Evolutionary conservation across 53 echinoderm and acorn worm species (phyloP), one percentile per base, ranked within the genome.

Genomic region (Temnopleurus reevesii): DNA sequence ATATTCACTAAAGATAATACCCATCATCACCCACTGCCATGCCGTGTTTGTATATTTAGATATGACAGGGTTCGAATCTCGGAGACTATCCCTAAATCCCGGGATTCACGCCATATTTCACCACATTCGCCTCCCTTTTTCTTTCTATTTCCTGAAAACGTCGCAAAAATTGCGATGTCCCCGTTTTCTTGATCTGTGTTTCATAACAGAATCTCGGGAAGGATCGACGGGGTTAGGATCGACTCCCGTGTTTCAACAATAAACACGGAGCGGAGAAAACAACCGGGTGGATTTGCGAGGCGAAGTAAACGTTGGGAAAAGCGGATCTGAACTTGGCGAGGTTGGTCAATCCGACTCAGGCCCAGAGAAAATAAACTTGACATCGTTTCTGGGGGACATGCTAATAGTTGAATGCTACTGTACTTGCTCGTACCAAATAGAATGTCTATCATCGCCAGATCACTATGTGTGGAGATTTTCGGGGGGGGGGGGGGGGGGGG

Each of bases 351-450:
- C 83, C 36, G 35, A 30, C 9, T 8, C 41, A 15, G 49, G 83
- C 49, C 33, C 81, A 53, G 51, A 15, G 51, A 54, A 83, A 83
- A 83, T 83, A 83, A 83, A 83, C 83, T 36, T 83, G 83, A 23
- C 81, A 47, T 21, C 35, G 36, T 83, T 83, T 83, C 35, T 55
- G 19, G 54, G 49, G 35, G 28, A 17, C 51, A 80, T 46, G 12
- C 80, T 47, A 49, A 80, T 71, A 38, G 18, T 27, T n/a, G 21
- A 71, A 71, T 71, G 71, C 41, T 38, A 71, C 71, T n/a, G n/a
- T n/a, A n/a, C n/a, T 71, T 21, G 71, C 41, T 71, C n/a, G 71
- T 71, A 41, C 41, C n/a, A 71, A 71, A n/a, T 41, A 3, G n/a
- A 71, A 71, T 71, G 71, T 8, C 71, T 71, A 41, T 71, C 71